Conservation (phyloP, 1,140 invertebrate genomes). For the Antheraea pernyi region DNA sequence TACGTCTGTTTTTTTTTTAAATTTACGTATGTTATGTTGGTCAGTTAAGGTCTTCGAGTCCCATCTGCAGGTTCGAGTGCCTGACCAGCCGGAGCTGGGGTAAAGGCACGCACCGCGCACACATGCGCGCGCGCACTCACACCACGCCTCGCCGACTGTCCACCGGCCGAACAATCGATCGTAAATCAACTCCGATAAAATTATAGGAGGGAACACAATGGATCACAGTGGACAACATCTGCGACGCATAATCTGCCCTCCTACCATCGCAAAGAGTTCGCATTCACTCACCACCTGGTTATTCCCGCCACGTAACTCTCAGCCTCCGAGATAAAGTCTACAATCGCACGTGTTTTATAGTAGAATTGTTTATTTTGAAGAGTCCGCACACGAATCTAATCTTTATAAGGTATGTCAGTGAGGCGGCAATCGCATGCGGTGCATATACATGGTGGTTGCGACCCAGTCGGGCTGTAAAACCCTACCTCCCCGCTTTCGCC, state of each 20-base stretch:
- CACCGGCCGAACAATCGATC: conserved; percentile 75
- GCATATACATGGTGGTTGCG: too few relatives aligned
- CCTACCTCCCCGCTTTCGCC: too few relatives aligned
- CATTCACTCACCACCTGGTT: conserved; percentile 57
- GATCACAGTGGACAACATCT: conserved; percentile 59
- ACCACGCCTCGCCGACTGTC: conserved; percentile 58
- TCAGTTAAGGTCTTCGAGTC: conserved; percentile 50
- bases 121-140: conserved; percentile 64
- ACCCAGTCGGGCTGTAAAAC: too few relatives aligned
- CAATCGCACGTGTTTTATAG: conserved; percentile 73
- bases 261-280: conserved; percentile 58
- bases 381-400: conserved; percentile 42
- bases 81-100: conserved; percentile 32
- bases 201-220: conserved; percentile 77
- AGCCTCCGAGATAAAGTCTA: conserved; percentile 73
- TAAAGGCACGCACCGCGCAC: conserved; percentile 53
- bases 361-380: conserved; percentile 75
- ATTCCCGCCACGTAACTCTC: conserved; percentile 50
- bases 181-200: conserved; percentile 78
- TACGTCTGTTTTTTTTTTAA: conserved; percentile 39
- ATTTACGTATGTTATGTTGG: conserved; percentile 67
- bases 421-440: conserved; percentile 49
- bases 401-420: conserved; percentile 38
- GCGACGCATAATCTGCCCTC: conserved; percentile 59
- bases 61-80: conserved; percentile 53